phyloP scores from a whole-genome alignment of 2,888 invertebrate genomes.

The Heterodera filipjevi region DNA sequence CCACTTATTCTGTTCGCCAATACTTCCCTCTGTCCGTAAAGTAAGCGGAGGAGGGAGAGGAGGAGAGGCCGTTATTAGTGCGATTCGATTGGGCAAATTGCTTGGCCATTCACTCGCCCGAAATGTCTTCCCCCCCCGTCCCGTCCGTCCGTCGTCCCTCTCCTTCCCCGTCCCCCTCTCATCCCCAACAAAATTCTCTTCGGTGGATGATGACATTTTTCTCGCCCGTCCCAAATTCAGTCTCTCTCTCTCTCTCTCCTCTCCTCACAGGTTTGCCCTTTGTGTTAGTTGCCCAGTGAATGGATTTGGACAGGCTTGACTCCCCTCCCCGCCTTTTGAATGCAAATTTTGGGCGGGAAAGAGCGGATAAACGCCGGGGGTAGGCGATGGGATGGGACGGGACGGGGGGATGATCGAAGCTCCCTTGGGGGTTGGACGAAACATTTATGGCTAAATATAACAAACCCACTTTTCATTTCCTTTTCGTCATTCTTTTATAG shows the following conservation, averaged over 20 bases:
- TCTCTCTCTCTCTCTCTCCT: neutral
- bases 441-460: neutral
- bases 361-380: neutral
- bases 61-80: neutral
- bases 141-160: neutral
- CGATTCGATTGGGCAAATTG: neutral
- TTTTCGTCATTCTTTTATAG: neutral
- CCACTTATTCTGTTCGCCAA: too few relatives aligned
- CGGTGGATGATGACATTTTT: slow-evolving; percentile 9
- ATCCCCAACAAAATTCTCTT: slow-evolving; percentile 3
- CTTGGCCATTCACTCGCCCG: slow-evolving; percentile 1
- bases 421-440: neutral
- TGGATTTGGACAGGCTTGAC: neutral
- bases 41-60: too few relatives aligned
- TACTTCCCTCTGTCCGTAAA: neutral
- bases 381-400: neutral
- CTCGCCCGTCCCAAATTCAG: slow-evolving; percentile 9
- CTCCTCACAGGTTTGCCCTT: neutral
- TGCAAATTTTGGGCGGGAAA: slow-evolving; percentile 19
- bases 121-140: too few relatives aligned
- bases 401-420: neutral
- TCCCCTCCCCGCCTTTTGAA: slow-evolving; percentile 11
- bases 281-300: slow-evolving; percentile 21
- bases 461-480: neutral
- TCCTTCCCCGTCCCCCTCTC: neutral